phyloP scores from a whole-genome alignment of 1,140 invertebrate genomes.

The Drosophila insularis region DNA sequence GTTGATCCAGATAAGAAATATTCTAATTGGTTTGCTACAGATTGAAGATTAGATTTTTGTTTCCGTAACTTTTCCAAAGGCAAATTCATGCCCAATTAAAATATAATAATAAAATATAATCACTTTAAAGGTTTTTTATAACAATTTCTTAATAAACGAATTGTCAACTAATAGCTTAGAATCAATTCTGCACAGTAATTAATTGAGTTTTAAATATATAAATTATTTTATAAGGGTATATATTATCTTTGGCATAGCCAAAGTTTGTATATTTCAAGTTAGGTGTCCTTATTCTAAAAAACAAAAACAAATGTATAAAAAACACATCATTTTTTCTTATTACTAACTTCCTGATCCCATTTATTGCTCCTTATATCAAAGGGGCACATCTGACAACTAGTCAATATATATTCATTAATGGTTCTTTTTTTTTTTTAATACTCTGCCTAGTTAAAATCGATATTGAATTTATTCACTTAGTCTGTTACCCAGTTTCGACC shows the following conservation, averaged over 20 bases:
- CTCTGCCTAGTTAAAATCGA: slow-evolving; percentile 40
- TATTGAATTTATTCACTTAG: slow-evolving; percentile 54
- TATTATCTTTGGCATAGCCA: not conserved
- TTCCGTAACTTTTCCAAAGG: too few relatives aligned
- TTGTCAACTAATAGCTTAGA: too few relatives aligned
- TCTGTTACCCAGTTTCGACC: slow-evolving; percentile 69
- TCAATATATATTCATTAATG: slow-evolving; percentile 12
- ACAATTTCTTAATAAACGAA: too few relatives aligned
- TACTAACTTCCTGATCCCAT: slow-evolving; percentile 9
- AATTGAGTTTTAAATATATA: not conserved
- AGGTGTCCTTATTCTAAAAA: slow-evolving; percentile 9
- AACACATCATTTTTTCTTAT: slow-evolving; percentile 29
- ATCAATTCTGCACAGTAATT: too few relatives aligned
- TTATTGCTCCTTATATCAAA: slow-evolving; percentile 3
- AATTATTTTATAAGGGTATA: slow-evolving; percentile 1
- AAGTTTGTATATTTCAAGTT: not conserved
- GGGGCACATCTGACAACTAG: slow-evolving; percentile 1
- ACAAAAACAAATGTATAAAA: slow-evolving; percentile 46
- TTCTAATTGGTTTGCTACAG: too few relatives aligned
- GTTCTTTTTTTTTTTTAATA: slow-evolving; percentile 14
- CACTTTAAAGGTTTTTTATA: too few relatives aligned
- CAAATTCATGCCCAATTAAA: too few relatives aligned
- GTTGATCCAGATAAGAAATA: too few relatives aligned
- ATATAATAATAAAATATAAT: too few relatives aligned
- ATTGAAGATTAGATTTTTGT: too few relatives aligned